Evolutionary conservation across 64 coral and sea anemone genomes (phyloP), one percentile per base, ranked within the genome.

Genomic region (Acropora tenuis): DNA sequence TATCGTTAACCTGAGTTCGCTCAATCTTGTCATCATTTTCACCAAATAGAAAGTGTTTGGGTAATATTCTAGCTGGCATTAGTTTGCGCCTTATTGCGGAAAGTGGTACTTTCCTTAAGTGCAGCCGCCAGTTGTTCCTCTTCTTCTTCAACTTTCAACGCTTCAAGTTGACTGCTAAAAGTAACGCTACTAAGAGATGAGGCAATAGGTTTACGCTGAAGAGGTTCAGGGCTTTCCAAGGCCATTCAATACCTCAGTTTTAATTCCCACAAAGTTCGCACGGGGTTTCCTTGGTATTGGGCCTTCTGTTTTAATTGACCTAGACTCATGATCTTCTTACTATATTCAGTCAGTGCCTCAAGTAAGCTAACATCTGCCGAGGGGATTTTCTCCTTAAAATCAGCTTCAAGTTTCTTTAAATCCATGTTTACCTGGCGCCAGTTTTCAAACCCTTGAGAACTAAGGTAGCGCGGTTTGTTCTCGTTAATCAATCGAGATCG

Each of bases 391-490:
- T 66, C 83, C 69, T 86, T 86, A 71, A 86, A 86, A 48, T 86
- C 17, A 48, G 58, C 6, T 61, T 61, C 58, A 61, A 61, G 58
- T 61, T 61, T 61, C 58, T 61, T 61, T 61, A 61, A 72, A 86
- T 86, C 83, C 43, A n/a, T n/a, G 83, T 86, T 86, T 47, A 86
- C 83, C 69, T 86, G 83, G 46, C 69, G 63, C 83, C 83, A 86
- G 69, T 86, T 86, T 47, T 86, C 59, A 47, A 86, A 48, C 69
- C 83, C 83, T 86, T 86, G 83, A 45, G 83, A 69, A 86, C 63
- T 86, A 13, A 86, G 83, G 63, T 86, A 86, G 61, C 83, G 83
- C 63, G 63, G 65, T 69, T 61, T 61, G 43, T 10, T 47, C 69
- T 86, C 83, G 47, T 71, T 86, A 48, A 86, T 86, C 67, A 86